phyloP scores from a whole-genome alignment of 1,140 invertebrate genomes.

The Venturia canescens region DNA sequence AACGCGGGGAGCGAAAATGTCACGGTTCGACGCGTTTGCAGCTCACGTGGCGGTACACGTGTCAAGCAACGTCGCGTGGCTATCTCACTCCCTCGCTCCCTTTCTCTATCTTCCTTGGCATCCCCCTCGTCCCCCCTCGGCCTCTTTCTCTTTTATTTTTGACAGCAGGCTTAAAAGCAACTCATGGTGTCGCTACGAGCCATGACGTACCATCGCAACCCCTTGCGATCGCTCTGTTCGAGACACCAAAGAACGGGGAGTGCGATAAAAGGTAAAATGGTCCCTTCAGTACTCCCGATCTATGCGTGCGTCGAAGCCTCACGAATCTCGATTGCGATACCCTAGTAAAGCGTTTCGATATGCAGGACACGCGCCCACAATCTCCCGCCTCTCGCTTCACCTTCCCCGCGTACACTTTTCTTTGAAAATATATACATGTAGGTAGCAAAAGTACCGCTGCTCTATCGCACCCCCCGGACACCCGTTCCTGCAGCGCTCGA shows the following conservation, averaged over 20 bases:
- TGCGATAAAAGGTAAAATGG: background rate
- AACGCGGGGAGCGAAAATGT: conserved; percentile 58
- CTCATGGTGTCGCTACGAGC: background rate
- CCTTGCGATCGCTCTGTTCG: background rate
- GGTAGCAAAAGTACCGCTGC: background rate
- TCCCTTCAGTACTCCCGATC: background rate
- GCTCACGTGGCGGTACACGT: conserved; percentile 70
- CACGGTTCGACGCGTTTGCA: conserved; percentile 70
- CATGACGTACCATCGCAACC: conserved; percentile 1
- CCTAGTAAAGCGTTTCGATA: conserved; percentile 1
- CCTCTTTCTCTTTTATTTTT: background rate
- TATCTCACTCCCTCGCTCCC: conserved; percentile 30
- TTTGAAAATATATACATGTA: background rate
- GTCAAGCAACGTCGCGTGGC: conserved; percentile 46
- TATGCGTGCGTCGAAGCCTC: background rate
- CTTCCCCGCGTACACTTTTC: background rate
- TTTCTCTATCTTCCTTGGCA: conserved; percentile 30
- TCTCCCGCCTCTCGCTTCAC: background rate
- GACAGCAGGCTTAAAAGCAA: conserved; percentile 6
- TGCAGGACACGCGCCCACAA: background rate
- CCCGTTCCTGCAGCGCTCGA: background rate
- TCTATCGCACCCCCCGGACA: background rate
- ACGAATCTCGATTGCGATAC: background rate
- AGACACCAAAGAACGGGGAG: background rate
- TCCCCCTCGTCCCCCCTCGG: background rate